These are phyloP conservation scores for Alosa sapidissima DNA, from an alignment of 2,797 vertebrate species.

Conservation along the genomic window DNA sequence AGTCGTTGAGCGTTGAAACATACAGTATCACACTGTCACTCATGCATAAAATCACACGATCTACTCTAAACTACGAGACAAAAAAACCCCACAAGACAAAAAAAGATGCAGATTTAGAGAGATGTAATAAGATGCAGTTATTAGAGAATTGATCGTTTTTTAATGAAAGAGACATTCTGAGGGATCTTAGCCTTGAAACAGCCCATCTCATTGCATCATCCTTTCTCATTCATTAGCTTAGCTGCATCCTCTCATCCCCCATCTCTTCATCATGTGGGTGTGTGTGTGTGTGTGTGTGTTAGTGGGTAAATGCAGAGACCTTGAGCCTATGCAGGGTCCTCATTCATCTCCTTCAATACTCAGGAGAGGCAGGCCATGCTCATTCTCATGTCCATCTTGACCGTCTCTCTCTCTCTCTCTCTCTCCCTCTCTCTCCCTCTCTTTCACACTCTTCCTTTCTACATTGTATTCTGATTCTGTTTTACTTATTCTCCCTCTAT, in stretches of 20 bases:
- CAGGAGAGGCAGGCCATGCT: constrained; percentile 76
- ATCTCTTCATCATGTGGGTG: background rate
- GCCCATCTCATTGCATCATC: background rate
- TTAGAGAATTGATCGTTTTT: background rate
- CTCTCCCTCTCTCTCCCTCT: constrained; percentile 33
- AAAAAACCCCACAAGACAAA: background rate
- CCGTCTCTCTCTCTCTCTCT: constrained; percentile 28
- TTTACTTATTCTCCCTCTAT: constrained; percentile 34
- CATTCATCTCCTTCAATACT: constrained; percentile 28
- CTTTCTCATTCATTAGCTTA: background rate
- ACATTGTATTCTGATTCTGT: background rate
- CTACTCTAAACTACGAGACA: background rate
- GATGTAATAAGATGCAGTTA: background rate
- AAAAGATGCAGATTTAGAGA: background rate
- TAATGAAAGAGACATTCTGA: background rate
- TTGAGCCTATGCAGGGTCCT: constrained; percentile 26
- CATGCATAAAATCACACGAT: background rate
- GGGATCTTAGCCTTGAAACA: background rate
- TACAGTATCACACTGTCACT: background rate
- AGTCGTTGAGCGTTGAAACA: background rate
- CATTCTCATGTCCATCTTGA: constrained; percentile 45
- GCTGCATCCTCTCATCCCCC: background rate
- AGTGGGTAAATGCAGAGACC: constrained; percentile 6
- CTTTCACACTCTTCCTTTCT: background rate
- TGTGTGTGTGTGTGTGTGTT: background rate